A percentile compares a stretch with the other conserved stretches of the same genome.
Conservation (phyloP, 2,888 invertebrate genomes). For the Heliconius ismenius region DNA sequence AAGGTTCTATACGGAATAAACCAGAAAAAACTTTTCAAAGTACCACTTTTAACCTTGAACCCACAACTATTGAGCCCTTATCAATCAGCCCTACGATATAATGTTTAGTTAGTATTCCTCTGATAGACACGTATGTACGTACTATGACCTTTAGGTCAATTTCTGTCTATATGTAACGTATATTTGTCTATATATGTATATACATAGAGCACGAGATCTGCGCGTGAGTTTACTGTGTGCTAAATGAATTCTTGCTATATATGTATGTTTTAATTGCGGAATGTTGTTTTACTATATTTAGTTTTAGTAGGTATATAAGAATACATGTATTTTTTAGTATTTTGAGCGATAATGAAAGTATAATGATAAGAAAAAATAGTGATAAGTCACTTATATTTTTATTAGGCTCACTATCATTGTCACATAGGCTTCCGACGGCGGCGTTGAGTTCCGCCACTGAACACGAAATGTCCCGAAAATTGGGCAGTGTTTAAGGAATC, state of each 20-base stretch:
- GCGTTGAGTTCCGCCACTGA: too few relatives aligned
- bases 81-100: not conserved
- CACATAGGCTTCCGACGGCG: too few relatives aligned
- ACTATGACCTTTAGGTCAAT: not conserved
- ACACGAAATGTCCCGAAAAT: too few relatives aligned
- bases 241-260: not conserved
- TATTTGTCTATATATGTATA: not conserved
- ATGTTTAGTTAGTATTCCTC: not conserved
- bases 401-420: too few relatives aligned
- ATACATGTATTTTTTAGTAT: not conserved
- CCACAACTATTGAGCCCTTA: not conserved
- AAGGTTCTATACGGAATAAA: too few relatives aligned
- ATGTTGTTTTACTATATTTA: not conserved
- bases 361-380: too few relatives aligned
- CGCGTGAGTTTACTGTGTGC: not conserved
- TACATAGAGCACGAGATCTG: slow-evolving; percentile 4
- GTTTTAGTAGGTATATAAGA: not conserved
- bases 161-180: not conserved
- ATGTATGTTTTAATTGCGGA: not conserved
- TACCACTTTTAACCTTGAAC: not conserved
- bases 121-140: not conserved
- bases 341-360: too few relatives aligned
- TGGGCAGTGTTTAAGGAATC: too few relatives aligned
- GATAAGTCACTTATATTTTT: too few relatives aligned
- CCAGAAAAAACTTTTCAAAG: too few relatives aligned